These are phyloP conservation scores for Drosophila sordidula DNA, from an alignment of 2,888 invertebrate genomes.

Conservation along the genomic window DNA sequence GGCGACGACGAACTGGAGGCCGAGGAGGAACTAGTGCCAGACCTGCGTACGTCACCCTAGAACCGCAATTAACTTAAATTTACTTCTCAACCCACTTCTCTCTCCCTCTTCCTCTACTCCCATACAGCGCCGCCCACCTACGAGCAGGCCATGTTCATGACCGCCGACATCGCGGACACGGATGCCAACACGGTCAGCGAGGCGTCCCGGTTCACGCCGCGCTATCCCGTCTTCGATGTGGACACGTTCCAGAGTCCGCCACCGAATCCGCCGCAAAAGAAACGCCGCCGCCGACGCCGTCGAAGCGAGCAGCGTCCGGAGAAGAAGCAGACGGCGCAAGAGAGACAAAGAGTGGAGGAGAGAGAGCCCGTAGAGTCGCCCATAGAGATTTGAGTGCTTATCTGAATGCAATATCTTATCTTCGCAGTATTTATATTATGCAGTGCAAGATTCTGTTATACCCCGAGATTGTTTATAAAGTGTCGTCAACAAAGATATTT, in stretches of 20 bases:
- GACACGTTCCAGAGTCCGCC: slow-evolving; percentile 74
- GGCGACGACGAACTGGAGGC: slow-evolving; percentile 65
- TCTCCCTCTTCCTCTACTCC: slow-evolving; percentile 3
- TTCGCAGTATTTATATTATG: slow-evolving; percentile 59
- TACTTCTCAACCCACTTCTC: background rate
- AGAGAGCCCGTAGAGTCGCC: slow-evolving; percentile 70
- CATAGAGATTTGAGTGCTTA: slow-evolving; percentile 62
- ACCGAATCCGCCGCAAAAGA: slow-evolving; percentile 76
- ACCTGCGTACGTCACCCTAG: slow-evolving; percentile 63
- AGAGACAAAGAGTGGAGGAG: slow-evolving; percentile 8
- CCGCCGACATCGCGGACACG: slow-evolving; percentile 79
- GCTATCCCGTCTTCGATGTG: slow-evolving; percentile 84
- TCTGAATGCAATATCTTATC: slow-evolving; percentile 57
- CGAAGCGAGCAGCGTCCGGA: slow-evolving; percentile 40
- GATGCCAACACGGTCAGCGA: slow-evolving; percentile 79
- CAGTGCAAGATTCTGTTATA: slow-evolving; percentile 20
- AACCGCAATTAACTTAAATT: background rate
- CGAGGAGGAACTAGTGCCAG: slow-evolving; percentile 56
- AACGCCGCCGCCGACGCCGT: slow-evolving; percentile 60
- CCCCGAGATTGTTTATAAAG: slow-evolving; percentile 18
- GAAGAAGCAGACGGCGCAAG: slow-evolving; percentile 19
- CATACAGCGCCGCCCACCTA: slow-evolving; percentile 84
- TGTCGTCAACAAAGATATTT: slow-evolving; percentile 15
- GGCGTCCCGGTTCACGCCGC: slow-evolving; percentile 79
- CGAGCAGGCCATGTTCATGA: slow-evolving; percentile 84